Conservation (phyloP, 2,113 vertebrate species). For the Eublepharis macularius region DNA sequence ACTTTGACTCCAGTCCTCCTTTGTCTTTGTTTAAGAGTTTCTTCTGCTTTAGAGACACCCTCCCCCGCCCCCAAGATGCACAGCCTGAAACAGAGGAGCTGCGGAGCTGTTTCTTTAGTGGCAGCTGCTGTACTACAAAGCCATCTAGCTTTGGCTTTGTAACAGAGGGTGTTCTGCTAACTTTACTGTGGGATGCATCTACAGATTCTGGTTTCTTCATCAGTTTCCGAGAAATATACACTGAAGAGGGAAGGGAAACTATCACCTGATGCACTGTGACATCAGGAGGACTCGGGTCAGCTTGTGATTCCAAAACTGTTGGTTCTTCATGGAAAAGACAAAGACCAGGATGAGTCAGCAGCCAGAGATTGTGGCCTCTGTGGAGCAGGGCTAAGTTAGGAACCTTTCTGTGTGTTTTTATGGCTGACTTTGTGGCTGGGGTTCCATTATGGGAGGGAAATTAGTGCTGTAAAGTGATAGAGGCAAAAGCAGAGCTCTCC, state of each 20-base stretch:
- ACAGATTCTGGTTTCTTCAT: not conserved
- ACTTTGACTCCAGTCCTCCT: not conserved
- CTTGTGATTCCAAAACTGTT: no score
- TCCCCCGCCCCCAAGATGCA: not conserved
- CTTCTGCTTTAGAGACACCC: not conserved
- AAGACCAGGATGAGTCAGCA: no score
- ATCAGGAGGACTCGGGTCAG: no score
- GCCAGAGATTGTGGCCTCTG: no score
- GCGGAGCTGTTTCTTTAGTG: not conserved
- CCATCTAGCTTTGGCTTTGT: not conserved
- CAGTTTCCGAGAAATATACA: not conserved
- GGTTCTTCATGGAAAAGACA: no score
- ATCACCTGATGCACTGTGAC: not conserved
- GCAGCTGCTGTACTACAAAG: not conserved
- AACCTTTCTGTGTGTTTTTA: no score
- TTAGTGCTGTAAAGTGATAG: no score
- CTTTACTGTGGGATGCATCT: not conserved
- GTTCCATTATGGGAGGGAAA: no score
- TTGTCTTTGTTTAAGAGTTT: conserved; percentile 5
- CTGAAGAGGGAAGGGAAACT: not conserved
- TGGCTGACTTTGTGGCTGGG: no score
- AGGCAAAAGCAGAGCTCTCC: no score
- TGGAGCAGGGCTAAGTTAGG: no score
- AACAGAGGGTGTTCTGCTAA: not conserved
- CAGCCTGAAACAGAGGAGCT: not conserved